These are phyloP conservation scores for Pygoscelis antarcticus DNA, from an alignment of 2,113 vertebrate genomes.

Conservation along the genomic window DNA sequence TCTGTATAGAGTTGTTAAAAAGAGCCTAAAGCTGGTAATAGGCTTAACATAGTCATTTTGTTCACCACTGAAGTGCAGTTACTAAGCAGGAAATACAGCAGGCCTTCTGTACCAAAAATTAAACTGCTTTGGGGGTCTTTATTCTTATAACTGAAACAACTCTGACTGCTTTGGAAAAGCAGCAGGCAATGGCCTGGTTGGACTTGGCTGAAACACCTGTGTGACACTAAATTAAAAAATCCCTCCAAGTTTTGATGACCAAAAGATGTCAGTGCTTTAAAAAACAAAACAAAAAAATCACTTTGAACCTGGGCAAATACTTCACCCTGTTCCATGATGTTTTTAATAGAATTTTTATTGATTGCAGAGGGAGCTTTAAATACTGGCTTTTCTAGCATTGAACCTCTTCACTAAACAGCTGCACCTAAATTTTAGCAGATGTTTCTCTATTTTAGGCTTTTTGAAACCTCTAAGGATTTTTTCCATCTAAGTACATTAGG, in stretches of 20 bases:
- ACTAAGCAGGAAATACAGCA: not conserved
- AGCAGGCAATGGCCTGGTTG: not conserved
- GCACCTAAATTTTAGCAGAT: conserved; percentile 27
- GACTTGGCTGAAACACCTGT: not conserved
- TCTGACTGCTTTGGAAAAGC: not conserved
- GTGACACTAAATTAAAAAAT: not conserved
- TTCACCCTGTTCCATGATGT: not conserved
- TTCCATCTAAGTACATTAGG: not conserved
- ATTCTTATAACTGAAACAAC: not conserved
- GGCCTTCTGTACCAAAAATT: not conserved
- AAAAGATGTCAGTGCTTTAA: not conserved
- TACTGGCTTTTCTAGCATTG: not conserved
- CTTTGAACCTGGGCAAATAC: conserved; percentile 34
- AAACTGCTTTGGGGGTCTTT: not conserved
- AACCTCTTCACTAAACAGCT: conserved; percentile 27
- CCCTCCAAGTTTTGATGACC: not conserved
- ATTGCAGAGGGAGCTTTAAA: conserved; percentile 8
- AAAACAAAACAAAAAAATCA: not conserved
- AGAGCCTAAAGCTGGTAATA: not conserved
- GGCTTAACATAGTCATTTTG: not conserved
- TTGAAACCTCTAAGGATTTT: not conserved
- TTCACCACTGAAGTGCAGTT: not conserved
- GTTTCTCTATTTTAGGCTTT: conserved; percentile 11
- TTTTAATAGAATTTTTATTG: not conserved
- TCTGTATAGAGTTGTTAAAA: not conserved